These are phyloP conservation scores for Drosophila sechellia DNA, from an alignment of 1,140 invertebrate species.

Conservation along the genomic window DNA sequence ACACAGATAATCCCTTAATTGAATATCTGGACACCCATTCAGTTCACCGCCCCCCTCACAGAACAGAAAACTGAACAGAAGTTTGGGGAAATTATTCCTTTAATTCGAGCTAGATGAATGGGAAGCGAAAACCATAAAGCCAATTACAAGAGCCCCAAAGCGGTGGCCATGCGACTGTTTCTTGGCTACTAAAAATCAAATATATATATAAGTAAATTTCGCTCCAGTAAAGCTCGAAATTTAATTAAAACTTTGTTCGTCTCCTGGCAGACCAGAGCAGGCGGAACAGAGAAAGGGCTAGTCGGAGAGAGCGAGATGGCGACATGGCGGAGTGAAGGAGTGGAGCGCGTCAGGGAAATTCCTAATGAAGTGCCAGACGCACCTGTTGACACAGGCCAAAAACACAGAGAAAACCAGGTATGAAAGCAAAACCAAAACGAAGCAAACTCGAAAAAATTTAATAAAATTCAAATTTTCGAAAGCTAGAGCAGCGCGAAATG, in stretches of 20 bases:
- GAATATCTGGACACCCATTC: slow-evolving; percentile 40
- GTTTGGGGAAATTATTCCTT: slow-evolving; percentile 41
- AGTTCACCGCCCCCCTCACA: background rate
- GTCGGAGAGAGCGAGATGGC: background rate
- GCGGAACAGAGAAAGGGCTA: background rate
- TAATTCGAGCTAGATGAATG: slow-evolving; percentile 66
- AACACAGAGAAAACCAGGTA: slow-evolving; percentile 25
- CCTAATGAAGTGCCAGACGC: slow-evolving; percentile 72
- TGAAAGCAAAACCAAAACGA: slow-evolving; percentile 25
- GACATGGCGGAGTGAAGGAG: background rate
- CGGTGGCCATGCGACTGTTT: slow-evolving; percentile 70
- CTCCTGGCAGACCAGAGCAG: slow-evolving; percentile 22
- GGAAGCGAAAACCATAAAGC: slow-evolving; percentile 50
- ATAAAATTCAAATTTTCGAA: slow-evolving; percentile 59
- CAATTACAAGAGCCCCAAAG: slow-evolving; percentile 51
- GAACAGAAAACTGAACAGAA: slow-evolving; percentile 19
- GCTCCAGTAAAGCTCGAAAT: slow-evolving; percentile 63
- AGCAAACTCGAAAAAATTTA: slow-evolving; percentile 62
- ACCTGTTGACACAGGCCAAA: slow-evolving; percentile 67
- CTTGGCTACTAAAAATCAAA: slow-evolving; percentile 76
- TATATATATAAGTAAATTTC: slow-evolving; percentile 69
- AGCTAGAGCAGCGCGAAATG: slow-evolving; percentile 18
- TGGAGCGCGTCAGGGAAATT: slow-evolving; percentile 37
- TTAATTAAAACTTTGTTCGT: slow-evolving; percentile 74
- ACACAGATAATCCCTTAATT: slow-evolving; percentile 46